Evolutionary conservation across 2,113 vertebrate genomes (phyloP).

Genomic region (Cervus canadensis): DNA sequence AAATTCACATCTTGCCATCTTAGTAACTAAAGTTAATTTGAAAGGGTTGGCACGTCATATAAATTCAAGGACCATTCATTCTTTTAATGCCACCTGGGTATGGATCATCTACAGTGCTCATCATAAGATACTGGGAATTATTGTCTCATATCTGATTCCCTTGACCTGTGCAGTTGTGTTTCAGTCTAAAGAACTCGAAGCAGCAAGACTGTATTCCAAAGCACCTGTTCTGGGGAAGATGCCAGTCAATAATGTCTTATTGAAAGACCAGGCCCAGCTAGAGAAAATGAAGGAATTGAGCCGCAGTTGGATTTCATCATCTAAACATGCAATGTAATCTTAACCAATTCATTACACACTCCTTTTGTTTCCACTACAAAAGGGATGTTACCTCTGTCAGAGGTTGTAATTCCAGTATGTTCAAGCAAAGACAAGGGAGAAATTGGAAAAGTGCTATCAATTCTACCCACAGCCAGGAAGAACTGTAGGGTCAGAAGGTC

Average conservation of each 20-base stretch:
- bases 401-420: conserved; percentile 76
- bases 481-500: conserved; percentile 73
- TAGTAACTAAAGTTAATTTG: neutral
- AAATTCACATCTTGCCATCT: neutral
- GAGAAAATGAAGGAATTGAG: conserved; percentile 65
- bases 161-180: neutral
- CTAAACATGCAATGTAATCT: conserved; percentile 56
- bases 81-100: neutral
- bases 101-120: neutral
- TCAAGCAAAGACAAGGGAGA: conserved; percentile 71
- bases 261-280: conserved; percentile 46
- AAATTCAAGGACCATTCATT: neutral
- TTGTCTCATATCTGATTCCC: neutral
- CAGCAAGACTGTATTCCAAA: conserved; percentile 57
- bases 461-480: conserved; percentile 67
- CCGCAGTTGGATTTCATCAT: conserved; percentile 60
- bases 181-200: conserved; percentile 44
- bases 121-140: neutral
- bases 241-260: conserved; percentile 66
- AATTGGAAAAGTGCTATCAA: conserved; percentile 73
- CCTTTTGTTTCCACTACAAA: conserved; percentile 79
- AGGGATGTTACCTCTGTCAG: conserved; percentile 74
- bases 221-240: conserved; percentile 63
- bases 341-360: conserved; percentile 66
- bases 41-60: neutral